Base-by-base conservation (phyloP, 2,888 invertebrate species). In the Baronia brevicornis region DNA sequence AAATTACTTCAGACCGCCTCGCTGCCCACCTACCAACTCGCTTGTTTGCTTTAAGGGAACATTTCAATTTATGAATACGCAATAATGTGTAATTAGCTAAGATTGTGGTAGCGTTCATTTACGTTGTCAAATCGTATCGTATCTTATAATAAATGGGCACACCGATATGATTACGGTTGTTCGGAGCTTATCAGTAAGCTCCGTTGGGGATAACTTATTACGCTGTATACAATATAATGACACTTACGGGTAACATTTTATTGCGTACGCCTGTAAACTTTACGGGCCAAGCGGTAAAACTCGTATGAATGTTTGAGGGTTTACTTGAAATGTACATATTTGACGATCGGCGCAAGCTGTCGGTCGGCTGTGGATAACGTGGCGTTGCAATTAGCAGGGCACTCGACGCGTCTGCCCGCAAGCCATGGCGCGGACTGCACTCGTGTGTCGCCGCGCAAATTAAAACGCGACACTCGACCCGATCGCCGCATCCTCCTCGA, bases 381-480 rank as follows among this genome's bases (percentile, higher is more conserved):
- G 62, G 63, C 68, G 64, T 60, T 70, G 82, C 82, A 82, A 82
- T 82, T 82, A 84, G 82, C 78, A 75, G 64, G 67, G 60, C 62
- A 71, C 80, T 84, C 68, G 73, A 80, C 70, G 59, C 64, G 61
- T 57, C 64, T 55, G 46, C 60, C 65, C 63, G 60, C 72, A 68
- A 62, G 61, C 71, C 68, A 61, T 64, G 52, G 61, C 68, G 58
- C 65, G 56, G 65, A 65, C 55, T 59, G 72, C 77, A 75, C 79
- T 82, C 63, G 64, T 75, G 68, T 80, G 79, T 77, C 82, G 78
- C 73, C 73, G 71, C 73, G 75, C 78, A 82, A 84, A 82, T 82
- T 84, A 80, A 84, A 84, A 82, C 74, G 68, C 66, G 56, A 57
- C 75, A 68, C 82, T 82, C 65, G 64, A 78, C 70, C 60, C 55